These are phyloP conservation scores for Lithosia quadra DNA, from an alignment of 2,888 invertebrate genomes.

Conservation along the genomic window DNA sequence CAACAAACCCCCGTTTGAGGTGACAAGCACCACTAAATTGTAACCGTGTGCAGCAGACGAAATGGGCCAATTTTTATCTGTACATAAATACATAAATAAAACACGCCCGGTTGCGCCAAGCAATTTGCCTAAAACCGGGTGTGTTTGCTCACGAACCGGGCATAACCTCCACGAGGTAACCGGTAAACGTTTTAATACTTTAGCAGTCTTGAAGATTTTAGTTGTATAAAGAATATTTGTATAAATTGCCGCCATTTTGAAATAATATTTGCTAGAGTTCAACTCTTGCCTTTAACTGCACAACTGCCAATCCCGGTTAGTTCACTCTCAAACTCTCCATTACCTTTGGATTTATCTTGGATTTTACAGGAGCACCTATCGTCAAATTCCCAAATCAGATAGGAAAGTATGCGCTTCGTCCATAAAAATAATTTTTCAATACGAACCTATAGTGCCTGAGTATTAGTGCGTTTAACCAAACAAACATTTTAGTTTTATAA, in stretches of 20 bases:
- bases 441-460: no score
- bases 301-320: no score
- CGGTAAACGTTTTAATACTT: conserved; percentile 36
- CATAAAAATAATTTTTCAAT: no score
- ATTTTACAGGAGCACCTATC: no score
- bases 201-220: conserved; percentile 14
- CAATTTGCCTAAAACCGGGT: conserved; percentile 82
- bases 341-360: no score
- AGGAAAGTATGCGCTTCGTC: no score
- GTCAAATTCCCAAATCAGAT: no score
- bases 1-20: conserved; percentile 38
- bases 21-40: conserved; percentile 63
- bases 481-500: no score
- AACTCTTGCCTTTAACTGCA: no score
- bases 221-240: neutral
- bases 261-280: neutral
- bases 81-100: conserved; percentile 83
- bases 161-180: conserved; percentile 39
- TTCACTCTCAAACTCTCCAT: no score
- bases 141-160: conserved; percentile 45
- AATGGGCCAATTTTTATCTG: conserved; percentile 79
- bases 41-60: conserved; percentile 58
- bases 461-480: no score
- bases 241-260: neutral
- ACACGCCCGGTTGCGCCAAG: conserved; percentile 67